Evolutionary conservation across 2,888 invertebrate species (phyloP).

Genomic region (Pogonocherus hispidulus): DNA sequence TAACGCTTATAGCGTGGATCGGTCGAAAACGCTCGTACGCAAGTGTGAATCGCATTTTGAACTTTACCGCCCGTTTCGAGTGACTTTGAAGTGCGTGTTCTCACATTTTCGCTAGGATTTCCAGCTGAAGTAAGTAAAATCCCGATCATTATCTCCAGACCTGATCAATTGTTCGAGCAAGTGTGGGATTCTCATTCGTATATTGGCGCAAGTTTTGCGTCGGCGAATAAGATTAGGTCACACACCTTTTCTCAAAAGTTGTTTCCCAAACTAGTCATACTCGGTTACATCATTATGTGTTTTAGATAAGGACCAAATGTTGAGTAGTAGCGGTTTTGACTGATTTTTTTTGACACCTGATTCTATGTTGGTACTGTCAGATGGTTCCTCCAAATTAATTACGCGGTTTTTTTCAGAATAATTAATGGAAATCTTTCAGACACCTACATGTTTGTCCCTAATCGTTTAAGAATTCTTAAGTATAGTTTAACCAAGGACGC

Average conservation of each 20-base stretch:
- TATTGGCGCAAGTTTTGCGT: conserved; percentile 43
- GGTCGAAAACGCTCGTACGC: conserved; percentile 9
- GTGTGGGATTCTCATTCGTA: conserved; percentile 23
- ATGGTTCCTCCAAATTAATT: not conserved
- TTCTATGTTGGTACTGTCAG: not conserved
- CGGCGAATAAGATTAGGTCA: conserved; percentile 48
- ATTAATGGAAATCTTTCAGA: not conserved
- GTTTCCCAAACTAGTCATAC: conserved; percentile 42
- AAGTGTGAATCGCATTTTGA: conserved; percentile 18
- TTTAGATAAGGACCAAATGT: conserved; percentile 35
- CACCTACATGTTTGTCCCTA: not conserved
- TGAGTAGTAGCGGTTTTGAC: not conserved
- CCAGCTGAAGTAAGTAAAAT: not conserved
- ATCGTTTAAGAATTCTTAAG: not conserved
- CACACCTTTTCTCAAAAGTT: conserved; percentile 49
- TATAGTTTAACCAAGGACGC: too few relatives aligned
- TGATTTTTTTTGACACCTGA: too few relatives aligned
- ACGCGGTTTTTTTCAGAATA: not conserved
- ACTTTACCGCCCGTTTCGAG: conserved; percentile 2
- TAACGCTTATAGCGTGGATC: not conserved
- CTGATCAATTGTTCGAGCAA: conserved; percentile 3
- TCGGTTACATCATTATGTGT: conserved; percentile 44
- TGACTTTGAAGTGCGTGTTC: conserved; percentile 19
- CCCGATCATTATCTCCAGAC: not conserved
- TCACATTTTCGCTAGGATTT: not conserved